Base-by-base conservation (phyloP, 2,888 invertebrate genomes). In the Tholera decimalis region DNA sequence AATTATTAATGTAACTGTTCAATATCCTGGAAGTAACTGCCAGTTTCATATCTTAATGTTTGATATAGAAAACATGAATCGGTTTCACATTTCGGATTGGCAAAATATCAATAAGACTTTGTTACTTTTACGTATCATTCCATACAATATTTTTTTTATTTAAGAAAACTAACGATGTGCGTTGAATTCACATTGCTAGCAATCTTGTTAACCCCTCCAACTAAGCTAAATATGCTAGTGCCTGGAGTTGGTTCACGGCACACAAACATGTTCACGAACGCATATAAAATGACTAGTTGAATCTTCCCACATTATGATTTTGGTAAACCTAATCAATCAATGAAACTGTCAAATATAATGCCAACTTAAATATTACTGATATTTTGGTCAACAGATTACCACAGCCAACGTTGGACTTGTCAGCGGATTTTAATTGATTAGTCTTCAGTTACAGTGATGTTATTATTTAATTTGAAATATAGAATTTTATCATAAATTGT, bases 31-130 rank as follows among this genome's bases (percentile, higher is more conserved):
- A 28, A 50, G 22, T 30, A 54, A 24, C 43, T n/a, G 20, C 8
- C 20, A 11, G 24, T 11, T 15, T 53, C 35, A 18, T 50, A 30
- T 56, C 51, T 22, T 70, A 70, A 54, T 64, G 43, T 37, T 47
- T 15, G 24, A 35, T 13, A 13, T 26, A 20, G 18, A 9, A 53
- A n/a, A 47, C 28, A 60, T 53, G 49, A 57, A 62, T 68, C 55
- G 62, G 54, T 55, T 58, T 73, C 57, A 13, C n/a, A 41, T 63
- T 73, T 39, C 58, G 33, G n/a, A 37, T 58, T 9, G n/a, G 22
- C 8, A 44, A 72, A 72, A 66, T 49, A 67, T 50, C 24, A 49
- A 49, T 41, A 47, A n/a, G 7, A 53, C 24, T 28, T n/a, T 15
- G 22, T 35, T 44, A 46, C 13, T 13, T 24, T 35, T 13, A 15